Percentiles rank a stretch among this genome's conserved stretches.
These are phyloP conservation scores for Nothoprocta pentlandii DNA, from an alignment of 2,113 vertebrate genomes.

Conservation along the genomic window DNA sequence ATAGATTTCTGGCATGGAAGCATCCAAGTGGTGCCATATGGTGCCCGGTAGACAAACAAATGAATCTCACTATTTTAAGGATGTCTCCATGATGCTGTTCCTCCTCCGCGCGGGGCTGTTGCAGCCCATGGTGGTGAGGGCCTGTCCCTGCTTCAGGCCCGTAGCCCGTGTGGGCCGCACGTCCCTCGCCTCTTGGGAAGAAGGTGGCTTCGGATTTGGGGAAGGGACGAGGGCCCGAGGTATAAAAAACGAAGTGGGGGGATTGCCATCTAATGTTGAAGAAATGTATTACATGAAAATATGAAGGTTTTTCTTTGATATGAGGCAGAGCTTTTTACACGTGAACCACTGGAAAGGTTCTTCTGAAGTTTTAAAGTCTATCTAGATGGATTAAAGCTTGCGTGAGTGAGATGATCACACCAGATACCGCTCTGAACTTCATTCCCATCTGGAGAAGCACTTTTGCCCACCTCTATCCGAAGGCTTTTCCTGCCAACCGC, in stretches of 20 bases:
- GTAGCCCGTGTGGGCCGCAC: not conserved
- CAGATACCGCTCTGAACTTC: conserved; percentile 18
- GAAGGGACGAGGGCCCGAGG: conserved; percentile 13
- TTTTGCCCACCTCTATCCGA: not conserved
- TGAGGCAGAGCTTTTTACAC: not conserved
- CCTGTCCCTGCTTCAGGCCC: rapidly evolving
- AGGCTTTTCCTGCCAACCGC: not conserved
- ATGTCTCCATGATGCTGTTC: not conserved
- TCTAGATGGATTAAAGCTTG: conserved; percentile 46
- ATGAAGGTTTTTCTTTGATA: conserved; percentile 58
- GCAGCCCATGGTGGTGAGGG: not conserved
- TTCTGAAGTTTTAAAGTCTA: conserved; percentile 10
- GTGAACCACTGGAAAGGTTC: conserved; percentile 47
- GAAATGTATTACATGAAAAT: conserved; percentile 73
- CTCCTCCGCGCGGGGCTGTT: not conserved
- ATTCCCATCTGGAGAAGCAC: not conserved
- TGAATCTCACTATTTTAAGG: not conserved
- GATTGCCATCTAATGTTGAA: conserved; percentile 76
- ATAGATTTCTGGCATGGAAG: not conserved
- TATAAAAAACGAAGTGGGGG: conserved; percentile 64
- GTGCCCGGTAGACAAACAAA: not conserved
- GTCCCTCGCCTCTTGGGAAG: not conserved
- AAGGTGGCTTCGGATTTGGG: conserved; percentile 5
- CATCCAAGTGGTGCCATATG: not conserved
- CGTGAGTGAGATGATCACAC: not conserved